phyloP scores from a whole-genome alignment of 2,113 vertebrate genomes.

The Theristicus caerulescens region DNA sequence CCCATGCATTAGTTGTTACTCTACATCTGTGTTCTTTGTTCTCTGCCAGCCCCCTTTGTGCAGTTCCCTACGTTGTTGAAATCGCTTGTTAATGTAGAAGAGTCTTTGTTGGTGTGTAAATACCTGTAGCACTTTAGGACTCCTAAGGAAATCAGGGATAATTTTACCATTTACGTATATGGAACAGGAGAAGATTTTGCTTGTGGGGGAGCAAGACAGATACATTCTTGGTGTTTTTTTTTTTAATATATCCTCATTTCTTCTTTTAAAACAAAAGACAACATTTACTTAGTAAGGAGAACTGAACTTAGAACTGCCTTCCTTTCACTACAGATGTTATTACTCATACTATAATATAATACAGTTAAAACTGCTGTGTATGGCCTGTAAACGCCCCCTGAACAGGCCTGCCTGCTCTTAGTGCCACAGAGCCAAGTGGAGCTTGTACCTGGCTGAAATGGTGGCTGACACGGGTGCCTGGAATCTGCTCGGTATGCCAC shows the following conservation, averaged over 20 bases:
- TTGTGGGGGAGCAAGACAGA: not conserved
- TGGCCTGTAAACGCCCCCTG: not conserved
- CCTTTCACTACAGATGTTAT: not conserved
- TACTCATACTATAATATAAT: not conserved
- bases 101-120: not conserved
- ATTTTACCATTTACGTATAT: not conserved
- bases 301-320: not conserved
- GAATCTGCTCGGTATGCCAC: fast-evolving
- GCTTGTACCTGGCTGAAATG: not conserved
- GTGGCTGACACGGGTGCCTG: not conserved
- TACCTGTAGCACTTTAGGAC: not conserved
- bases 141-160: not conserved
- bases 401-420: not conserved
- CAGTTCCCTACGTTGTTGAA: not conserved
- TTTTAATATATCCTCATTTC: not conserved
- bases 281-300: not conserved
- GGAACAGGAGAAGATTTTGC: not conserved
- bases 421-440: not conserved
- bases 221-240: not conserved
- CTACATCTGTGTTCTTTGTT: constrained; percentile 28
- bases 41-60: not conserved
- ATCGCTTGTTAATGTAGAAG: not conserved
- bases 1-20: not conserved
- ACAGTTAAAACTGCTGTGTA: not conserved
- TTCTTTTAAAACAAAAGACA: not conserved